Percentiles rank a stretch among this genome's conserved stretches.
These are phyloP conservation scores for Amphipoea lucens DNA, from an alignment of 2,888 invertebrate species.

Conservation along the genomic window DNA sequence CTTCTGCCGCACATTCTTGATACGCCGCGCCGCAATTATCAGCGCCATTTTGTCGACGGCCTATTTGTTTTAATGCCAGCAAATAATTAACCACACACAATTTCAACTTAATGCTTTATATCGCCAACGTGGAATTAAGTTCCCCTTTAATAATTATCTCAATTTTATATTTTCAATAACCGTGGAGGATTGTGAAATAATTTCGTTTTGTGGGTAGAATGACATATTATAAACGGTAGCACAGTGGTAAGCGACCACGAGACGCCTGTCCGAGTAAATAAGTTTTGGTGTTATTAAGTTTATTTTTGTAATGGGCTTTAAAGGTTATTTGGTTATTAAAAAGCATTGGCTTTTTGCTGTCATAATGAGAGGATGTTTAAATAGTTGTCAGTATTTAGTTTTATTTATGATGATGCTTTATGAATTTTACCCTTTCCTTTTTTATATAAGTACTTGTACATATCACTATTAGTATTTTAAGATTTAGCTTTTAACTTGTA, in stretches of 20 bases:
- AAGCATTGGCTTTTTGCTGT: neutral
- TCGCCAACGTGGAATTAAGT: conserved; percentile 44
- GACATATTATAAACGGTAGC: conserved; percentile 50
- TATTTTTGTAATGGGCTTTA: conserved; percentile 11
- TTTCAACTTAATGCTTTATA: conserved; percentile 59
- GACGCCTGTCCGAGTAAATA: conserved; percentile 5
- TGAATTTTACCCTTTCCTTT: too few relatives aligned
- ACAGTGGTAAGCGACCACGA: conserved; percentile 27
- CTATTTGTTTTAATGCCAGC: conserved; percentile 66
- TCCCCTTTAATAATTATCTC: conserved; percentile 42
- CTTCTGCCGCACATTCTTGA: conserved; percentile 55
- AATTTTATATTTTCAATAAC: conserved; percentile 53
- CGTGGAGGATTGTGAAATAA: conserved; percentile 33
- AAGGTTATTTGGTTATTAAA: conserved; percentile 13
- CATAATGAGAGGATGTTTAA: neutral
- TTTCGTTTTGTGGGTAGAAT: conserved; percentile 28
- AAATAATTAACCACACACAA: conserved; percentile 66
- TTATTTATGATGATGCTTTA: neutral
- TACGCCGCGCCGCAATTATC: conserved; percentile 56
- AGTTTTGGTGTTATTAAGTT: conserved; percentile 21
- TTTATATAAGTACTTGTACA: too few relatives aligned
- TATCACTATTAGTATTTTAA: neutral
- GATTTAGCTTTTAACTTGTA: too few relatives aligned
- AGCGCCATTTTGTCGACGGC: conserved; percentile 61
- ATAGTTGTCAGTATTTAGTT: neutral